Conservation (phyloP, 2,797 vertebrate genomes). For the Notolepis coatsorum region DNA sequence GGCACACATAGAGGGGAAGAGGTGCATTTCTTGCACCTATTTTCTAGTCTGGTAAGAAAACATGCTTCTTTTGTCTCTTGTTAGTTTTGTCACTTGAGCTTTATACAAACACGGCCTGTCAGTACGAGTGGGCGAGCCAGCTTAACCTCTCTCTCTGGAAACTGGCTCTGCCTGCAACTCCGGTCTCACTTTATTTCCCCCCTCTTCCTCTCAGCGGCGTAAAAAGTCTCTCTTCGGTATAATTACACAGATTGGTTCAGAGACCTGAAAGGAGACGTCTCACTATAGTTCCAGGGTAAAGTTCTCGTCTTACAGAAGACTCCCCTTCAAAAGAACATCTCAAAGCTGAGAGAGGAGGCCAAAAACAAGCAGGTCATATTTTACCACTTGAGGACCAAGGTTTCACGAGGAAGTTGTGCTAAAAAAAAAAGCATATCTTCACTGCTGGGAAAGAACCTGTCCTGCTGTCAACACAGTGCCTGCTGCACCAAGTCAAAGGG, state of each 20-base stretch:
- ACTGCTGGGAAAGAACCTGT: not conserved
- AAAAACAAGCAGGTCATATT: constrained; percentile 59
- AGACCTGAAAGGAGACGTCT: not conserved
- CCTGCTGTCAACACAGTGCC: not conserved
- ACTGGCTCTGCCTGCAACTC: constrained; percentile 74
- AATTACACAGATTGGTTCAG: constrained; percentile 17
- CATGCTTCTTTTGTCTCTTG: constrained; percentile 15
- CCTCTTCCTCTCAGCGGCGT: constrained; percentile 18
- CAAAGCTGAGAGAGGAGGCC: constrained; percentile 9
- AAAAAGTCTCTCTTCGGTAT: constrained; percentile 12
- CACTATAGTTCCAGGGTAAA: not conserved
- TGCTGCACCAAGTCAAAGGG: not conserved
- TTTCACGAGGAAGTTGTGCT: constrained; percentile 47
- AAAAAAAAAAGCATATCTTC: constrained; percentile 1
- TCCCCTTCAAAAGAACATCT: not conserved
- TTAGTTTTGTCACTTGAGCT: constrained; percentile 38
- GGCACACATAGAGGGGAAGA: not conserved
- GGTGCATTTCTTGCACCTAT: constrained; percentile 3
- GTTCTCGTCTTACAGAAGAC: not conserved
- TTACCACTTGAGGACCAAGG: constrained; percentile 36
- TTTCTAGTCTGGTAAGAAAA: constrained; percentile 19
- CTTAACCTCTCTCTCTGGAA: constrained; percentile 59
- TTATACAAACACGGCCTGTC: constrained; percentile 33
- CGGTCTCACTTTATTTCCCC: constrained; percentile 37
- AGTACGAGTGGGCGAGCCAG: constrained; percentile 52